Evolutionary conservation across 2,888 invertebrate species (phyloP).

Genomic region (Camptogramma bilineatum): DNA sequence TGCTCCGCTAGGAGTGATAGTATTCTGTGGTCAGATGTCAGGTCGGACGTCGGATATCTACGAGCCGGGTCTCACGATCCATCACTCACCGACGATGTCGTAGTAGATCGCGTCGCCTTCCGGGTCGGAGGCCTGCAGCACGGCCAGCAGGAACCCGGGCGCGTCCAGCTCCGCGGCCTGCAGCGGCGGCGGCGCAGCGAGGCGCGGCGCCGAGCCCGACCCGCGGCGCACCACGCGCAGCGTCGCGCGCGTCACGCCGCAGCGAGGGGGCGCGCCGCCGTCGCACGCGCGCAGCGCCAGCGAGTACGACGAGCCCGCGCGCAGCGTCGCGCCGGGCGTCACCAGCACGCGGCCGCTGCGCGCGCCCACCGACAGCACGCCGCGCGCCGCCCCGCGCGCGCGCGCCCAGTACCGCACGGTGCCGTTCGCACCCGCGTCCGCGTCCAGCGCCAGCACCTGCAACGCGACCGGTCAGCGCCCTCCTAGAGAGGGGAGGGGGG

Average conservation of each 20-base stretch:
- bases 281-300: constrained; percentile 92
- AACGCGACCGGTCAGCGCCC: not conserved
- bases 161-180: constrained; percentile 94
- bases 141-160: constrained; percentile 93
- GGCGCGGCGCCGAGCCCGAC: constrained; percentile 86
- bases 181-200: constrained; percentile 87
- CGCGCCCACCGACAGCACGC: constrained; percentile 93
- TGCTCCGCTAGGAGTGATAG: too few relatives aligned
- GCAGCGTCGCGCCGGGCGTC: constrained; percentile 83
- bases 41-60: not conserved
- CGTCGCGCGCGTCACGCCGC: constrained; percentile 90
- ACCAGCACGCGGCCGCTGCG: constrained; percentile 93
- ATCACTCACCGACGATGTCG: constrained; percentile 90
- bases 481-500: not conserved
- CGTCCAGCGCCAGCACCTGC: constrained; percentile 93
- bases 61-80: not conserved
- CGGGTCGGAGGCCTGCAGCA: constrained; percentile 93
- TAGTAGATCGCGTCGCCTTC: constrained; percentile 96
- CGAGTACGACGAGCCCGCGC: constrained; percentile 84
- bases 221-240: constrained; percentile 85
- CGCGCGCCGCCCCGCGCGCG: constrained; percentile 89
- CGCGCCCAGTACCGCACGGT: constrained; percentile 90
- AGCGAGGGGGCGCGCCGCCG: constrained; percentile 90
- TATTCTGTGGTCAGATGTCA: too few relatives aligned
- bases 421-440: constrained; percentile 93